Evolutionary conservation across 2,797 vertebrate genomes (phyloP).

Genomic region (Acipenser ruthenus): DNA sequence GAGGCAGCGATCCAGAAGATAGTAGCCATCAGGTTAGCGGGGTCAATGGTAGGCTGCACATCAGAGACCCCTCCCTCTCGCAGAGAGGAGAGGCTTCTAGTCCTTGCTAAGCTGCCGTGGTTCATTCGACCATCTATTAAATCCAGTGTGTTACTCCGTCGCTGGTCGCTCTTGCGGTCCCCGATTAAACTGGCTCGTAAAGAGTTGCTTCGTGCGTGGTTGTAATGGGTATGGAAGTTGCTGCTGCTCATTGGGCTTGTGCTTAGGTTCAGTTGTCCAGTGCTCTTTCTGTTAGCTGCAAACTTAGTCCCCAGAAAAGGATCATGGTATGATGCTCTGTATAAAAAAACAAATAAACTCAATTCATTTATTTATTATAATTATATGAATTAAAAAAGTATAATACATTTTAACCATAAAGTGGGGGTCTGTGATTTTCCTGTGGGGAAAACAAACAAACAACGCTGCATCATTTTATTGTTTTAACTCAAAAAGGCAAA

Average conservation of each 20-base stretch:
- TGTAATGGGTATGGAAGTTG: constrained; percentile 61
- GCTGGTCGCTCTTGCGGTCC: constrained; percentile 76
- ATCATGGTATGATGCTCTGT: constrained; percentile 76
- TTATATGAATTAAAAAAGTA: neutral
- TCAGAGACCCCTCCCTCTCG: constrained; percentile 70
- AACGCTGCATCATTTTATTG: no score
- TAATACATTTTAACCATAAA: neutral
- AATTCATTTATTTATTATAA: no score
- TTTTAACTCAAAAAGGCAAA: no score
- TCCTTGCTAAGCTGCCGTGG: constrained; percentile 85
- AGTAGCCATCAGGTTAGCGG: constrained; percentile 88
- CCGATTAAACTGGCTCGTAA: constrained; percentile 78
- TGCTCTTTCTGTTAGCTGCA: constrained; percentile 93
- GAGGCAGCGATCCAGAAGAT: constrained; percentile 97
- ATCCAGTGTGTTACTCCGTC: constrained; percentile 92
- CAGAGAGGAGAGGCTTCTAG: constrained; percentile 88
- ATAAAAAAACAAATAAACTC: constrained; percentile 15
- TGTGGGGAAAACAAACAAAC: neutral
- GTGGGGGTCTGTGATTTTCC: no score
- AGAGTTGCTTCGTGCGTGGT: constrained; percentile 80
- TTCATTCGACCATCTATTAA: constrained; percentile 80
- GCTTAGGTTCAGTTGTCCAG: constrained; percentile 90
- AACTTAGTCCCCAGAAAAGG: constrained; percentile 84
- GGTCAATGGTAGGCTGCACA: constrained; percentile 78
- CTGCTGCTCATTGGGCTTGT: constrained; percentile 62